Evolutionary conservation across 2,888 invertebrate genomes (phyloP).

Genomic region (Julus scanicus): DNA sequence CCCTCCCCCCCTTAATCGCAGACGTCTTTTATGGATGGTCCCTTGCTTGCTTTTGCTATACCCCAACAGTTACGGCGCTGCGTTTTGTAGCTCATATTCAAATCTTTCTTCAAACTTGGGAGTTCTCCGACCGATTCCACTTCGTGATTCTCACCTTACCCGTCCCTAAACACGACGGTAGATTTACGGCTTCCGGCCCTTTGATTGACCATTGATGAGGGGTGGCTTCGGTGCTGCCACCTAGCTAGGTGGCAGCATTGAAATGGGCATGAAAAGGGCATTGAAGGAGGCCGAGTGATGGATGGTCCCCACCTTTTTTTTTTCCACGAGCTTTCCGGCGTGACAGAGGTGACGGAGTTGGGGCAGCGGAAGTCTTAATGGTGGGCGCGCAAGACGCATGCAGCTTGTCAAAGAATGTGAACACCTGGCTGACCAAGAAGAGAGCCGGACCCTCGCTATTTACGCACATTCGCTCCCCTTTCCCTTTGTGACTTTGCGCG

Average conservation of each 20-base stretch:
- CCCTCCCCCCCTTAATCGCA: too few species aligned
- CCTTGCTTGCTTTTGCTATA: too few species aligned
- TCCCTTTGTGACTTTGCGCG: background rate
- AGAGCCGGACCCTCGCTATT: slow-evolving; percentile 1
- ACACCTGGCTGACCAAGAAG: background rate
- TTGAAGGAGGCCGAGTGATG: background rate
- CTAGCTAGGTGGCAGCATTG: background rate
- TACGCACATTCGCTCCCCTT: background rate
- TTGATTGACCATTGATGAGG: background rate
- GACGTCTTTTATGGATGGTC: too few species aligned
- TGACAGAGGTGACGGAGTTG: background rate
- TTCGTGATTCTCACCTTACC: background rate
- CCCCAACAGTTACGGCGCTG: too few species aligned
- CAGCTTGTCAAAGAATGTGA: slow-evolving; percentile 1
- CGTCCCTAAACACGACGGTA: background rate
- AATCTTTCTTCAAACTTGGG: background rate
- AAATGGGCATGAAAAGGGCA: background rate
- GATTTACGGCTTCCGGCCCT: background rate
- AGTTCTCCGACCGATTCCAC: background rate
- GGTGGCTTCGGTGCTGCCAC: background rate
- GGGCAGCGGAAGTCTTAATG: background rate
- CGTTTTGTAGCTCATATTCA: too few species aligned
- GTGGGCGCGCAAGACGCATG: background rate
- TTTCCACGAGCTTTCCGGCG: background rate
- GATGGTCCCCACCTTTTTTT: background rate